These are phyloP conservation scores for Euborellia annulipes DNA, from an alignment of 1,140 invertebrate species.

Conservation along the genomic window DNA sequence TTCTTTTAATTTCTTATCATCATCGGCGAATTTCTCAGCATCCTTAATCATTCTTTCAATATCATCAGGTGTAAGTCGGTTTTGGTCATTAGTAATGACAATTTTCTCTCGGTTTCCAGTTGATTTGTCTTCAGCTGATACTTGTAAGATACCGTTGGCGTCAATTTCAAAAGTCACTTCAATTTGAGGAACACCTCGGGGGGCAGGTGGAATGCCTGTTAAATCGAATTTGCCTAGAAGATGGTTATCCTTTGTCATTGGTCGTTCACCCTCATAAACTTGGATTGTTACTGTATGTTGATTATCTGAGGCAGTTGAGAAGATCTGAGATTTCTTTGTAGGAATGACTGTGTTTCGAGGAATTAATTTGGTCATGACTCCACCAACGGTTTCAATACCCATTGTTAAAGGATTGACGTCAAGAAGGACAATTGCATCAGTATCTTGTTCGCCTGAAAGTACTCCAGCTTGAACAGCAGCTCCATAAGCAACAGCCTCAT, in stretches of 20 bases:
- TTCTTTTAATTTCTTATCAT: constrained; percentile 96
- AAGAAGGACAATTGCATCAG: constrained; percentile 88
- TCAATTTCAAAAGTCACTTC: constrained; percentile 99
- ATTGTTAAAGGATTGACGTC: constrained; percentile 97
- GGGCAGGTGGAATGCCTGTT: constrained; percentile 94
- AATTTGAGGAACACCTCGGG: constrained; percentile 95
- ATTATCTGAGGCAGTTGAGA: constrained; percentile 97
- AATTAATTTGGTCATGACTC: constrained; percentile 99
- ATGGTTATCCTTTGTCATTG: constrained; percentile 99
- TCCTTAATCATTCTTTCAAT: constrained; percentile 98
- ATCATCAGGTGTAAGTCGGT: constrained; percentile 89
- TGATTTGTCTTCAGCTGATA: constrained; percentile 95
- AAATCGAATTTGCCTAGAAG: constrained; percentile 94
- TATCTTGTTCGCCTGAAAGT: constrained; percentile 78
- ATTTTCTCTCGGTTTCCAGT: constrained; percentile 98
- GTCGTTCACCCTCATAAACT: constrained; percentile 92
- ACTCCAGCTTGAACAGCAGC: constrained; percentile 97
- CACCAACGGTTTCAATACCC: constrained; percentile 98
- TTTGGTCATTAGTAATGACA: constrained; percentile 97
- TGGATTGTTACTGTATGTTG: constrained; percentile 98
- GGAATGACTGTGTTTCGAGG: constrained; percentile 96
- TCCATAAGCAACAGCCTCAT: constrained; percentile 95
- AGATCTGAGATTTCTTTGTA: constrained; percentile 99
- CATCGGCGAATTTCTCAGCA: constrained; percentile 95
- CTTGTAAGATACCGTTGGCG: constrained; percentile 93